Base-by-base conservation (phyloP, 1,140 invertebrate genomes). In the Papilio polytes region DNA sequence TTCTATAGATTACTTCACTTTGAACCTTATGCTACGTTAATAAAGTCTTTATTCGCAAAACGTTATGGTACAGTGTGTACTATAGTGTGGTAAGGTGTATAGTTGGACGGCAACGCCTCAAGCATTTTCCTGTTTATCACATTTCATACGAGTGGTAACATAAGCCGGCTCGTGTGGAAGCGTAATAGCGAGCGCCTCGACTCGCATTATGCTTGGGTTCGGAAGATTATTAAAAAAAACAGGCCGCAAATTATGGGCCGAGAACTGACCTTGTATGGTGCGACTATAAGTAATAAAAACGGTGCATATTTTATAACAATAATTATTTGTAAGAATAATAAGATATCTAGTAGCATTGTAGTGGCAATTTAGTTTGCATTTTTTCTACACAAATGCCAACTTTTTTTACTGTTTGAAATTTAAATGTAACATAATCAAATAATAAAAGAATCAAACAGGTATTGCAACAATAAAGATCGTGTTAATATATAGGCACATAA, bases 41-140 rank as follows among this genome's bases (percentile, higher is more conserved):
- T 26, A 51, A 74, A 51, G 73, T 26, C n/a, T 15, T 20, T 51
- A 48, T 51, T 74, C 20, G 44, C 20, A 48, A 9, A 46, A n/a
- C 51, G 20, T 2, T 9, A n/a, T 46, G n/a, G 9, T 74, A 48
- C 20, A 22, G 44, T 13, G 44, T 44, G 20, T 53, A 63, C 15
- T 78, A 59, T 63, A 44, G 44, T 7, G 2, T 26, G 26, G 26
- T 26, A 26, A 26, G 26, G 26, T 73, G 53, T 80, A 78, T 82
- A 78, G 85, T 85, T 81, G 82, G 80, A 78, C 66, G 78, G 83
- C 81, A 74, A 84, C 83, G 86, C 82, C 85, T 80, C 81, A 59
- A 86, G 81, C 85, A 82, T 88, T 89, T 89, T 90, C 90, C 87
- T 88, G 87, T 88, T 90, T 88, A 87, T 83, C 80, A 81, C 83